These are phyloP conservation scores for Anarsia innoxiella DNA, from an alignment of 2,888 invertebrate species.

Conservation along the genomic window DNA sequence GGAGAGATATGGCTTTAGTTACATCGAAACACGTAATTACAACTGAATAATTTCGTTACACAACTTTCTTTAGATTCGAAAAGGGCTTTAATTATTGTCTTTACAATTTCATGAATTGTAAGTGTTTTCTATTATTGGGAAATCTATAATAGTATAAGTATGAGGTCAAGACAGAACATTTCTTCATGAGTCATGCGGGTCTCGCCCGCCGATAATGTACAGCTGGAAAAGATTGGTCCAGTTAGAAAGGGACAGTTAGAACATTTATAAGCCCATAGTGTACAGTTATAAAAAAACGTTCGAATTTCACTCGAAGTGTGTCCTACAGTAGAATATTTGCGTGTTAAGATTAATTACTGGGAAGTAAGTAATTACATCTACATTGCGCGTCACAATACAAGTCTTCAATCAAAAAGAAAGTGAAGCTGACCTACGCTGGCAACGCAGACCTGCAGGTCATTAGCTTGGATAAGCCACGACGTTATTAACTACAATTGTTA, in stretches of 20 bases:
- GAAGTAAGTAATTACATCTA: constrained; percentile 25
- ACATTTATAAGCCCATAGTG: too few species aligned
- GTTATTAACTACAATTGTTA: constrained; percentile 12
- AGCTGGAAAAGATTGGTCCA: too few species aligned
- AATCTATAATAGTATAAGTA: too few species aligned
- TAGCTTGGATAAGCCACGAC: constrained; percentile 32
- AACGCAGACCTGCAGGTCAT: constrained; percentile 30
- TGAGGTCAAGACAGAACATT: too few species aligned
- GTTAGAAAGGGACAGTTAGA: too few species aligned
- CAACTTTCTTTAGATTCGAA: constrained; percentile 17
- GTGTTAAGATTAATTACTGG: constrained; percentile 20
- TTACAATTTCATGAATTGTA: constrained; percentile 9
- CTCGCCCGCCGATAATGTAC: too few species aligned
- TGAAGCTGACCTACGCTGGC: constrained; percentile 23
- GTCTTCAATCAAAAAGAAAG: constrained; percentile 35
- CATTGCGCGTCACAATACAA: constrained; percentile 18
- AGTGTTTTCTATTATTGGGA: too few species aligned
- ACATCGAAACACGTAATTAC: constrained; percentile 2
- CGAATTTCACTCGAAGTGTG: too few species aligned
- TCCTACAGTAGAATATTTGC: not conserved
- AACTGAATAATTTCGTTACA: constrained; percentile 16
- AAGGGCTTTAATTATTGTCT: constrained; percentile 18
- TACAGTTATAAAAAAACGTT: too few species aligned
- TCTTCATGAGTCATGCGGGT: too few species aligned
- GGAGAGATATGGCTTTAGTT: not conserved